Evolutionary conservation across 2,888 invertebrate genomes (phyloP), one percentile per base, ranked within the genome.

Genomic region (Dyspetes luteomarginatus): DNA sequence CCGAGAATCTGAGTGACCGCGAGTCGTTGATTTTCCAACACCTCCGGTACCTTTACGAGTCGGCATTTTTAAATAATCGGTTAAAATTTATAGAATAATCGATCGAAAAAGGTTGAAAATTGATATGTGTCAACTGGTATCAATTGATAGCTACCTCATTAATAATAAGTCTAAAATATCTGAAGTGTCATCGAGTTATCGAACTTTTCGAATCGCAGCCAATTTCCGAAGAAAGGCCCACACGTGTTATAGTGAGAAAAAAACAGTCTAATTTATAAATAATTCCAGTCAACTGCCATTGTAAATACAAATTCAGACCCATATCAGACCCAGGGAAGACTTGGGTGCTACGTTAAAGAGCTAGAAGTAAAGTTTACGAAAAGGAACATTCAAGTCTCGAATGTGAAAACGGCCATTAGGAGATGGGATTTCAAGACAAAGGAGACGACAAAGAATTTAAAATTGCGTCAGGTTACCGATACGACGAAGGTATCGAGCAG

Each of bases 21-120:
- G 60, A 43, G 19, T 43, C n/a, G 60, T 15, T 22, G 36, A 50
- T 52, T 52, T 52, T n/a, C 52, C 67, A 2, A 3, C 22, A 15
- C 50, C 65, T n/a, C 36, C 30, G 36, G 65, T 5, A 19, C 65
- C 9, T n/a, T 50, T 67, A 50, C 50, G 12, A 19, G 9, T 50
- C 28, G 65, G 19, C 65, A 67, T 67, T 4, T 4, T 50, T 12
- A 50, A 67, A 50, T 67, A 36, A 12, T 36, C n/a, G n/a, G n/a
- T 36, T 12, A 9, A 12, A 36, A 36, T 9, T 36, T 36, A 36
- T 36, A 36, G 3, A 36, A 36, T 36, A 36, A 36, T 36, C 9
- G 7, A 36, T n/a, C n/a, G 12, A 36, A 36, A 36, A 36, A 36
- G 36, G 36, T 36, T 36, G 12, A 36, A 9, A 36, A 7, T 36